These are phyloP conservation scores for Schrankia costaestrigalis DNA, from an alignment of 2,888 invertebrate genomes.

Conservation along the genomic window DNA sequence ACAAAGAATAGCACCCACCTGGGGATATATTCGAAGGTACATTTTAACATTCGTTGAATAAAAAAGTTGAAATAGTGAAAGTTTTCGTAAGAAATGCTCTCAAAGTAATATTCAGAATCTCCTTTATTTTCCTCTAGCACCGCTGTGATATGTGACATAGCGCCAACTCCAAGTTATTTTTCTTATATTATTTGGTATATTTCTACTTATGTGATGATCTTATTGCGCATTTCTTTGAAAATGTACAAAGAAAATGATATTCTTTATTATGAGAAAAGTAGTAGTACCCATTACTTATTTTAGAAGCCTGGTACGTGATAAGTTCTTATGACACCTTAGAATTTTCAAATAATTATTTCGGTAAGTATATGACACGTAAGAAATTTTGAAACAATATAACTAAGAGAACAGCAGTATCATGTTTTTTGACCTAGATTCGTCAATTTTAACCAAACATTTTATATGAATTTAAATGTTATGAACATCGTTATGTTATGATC, in stretches of 20 bases:
- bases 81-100: slow-evolving; percentile 32
- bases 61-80: slow-evolving; percentile 42
- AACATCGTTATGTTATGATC: too few species aligned
- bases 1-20: slow-evolving; percentile 44
- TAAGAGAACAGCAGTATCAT: too few species aligned
- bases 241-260: slow-evolving; percentile 37
- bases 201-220: slow-evolving; percentile 41
- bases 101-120: slow-evolving; percentile 30
- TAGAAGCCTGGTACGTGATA: slow-evolving; percentile 12
- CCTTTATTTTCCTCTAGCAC: slow-evolving; percentile 31
- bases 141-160: slow-evolving; percentile 30
- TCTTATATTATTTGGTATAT: slow-evolving; percentile 46
- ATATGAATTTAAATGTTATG: too few species aligned
- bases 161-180: slow-evolving; percentile 30
- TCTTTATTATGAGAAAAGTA: slow-evolving; percentile 25
- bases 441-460: too few species aligned
- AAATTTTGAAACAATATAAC: too few species aligned
- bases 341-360: slow-evolving; percentile 16
- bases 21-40: too few species aligned
- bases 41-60: slow-evolving; percentile 43
- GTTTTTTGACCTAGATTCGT: too few species aligned
- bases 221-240: slow-evolving; percentile 55
- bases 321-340: slow-evolving; percentile 15
- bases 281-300: not conserved
- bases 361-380: too few species aligned